A percentile compares a stretch with the other conserved stretches of the same genome.
phyloP scores from a whole-genome alignment of 2,797 vertebrate species.

The Pangasius sanitwongsei region DNA sequence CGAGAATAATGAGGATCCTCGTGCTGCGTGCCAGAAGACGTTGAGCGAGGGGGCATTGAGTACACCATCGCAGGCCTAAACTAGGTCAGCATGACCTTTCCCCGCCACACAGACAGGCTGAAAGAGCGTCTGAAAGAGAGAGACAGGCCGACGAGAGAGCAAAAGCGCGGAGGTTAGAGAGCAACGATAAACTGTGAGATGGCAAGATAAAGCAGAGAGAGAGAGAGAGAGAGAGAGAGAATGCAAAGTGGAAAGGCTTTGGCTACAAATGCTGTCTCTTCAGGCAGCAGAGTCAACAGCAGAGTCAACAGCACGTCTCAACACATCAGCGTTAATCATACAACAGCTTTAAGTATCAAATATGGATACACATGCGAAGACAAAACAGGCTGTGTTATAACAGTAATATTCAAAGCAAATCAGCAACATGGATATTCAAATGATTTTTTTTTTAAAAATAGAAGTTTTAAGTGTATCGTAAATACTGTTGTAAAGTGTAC shows the following conservation, averaged over 20 bases:
- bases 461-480: too few relatives aligned
- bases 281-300: conserved; percentile 42
- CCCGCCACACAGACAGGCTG: conserved; percentile 49
- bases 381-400: neutral
- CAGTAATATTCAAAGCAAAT: neutral
- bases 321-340: conserved; percentile 51
- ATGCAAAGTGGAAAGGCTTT: conserved; percentile 1
- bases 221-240: conserved; percentile 17
- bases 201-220: conserved; percentile 5
- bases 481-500: too few relatives aligned
- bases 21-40: conserved; percentile 40
- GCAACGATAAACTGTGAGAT: neutral
- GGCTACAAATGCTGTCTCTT: conserved; percentile 10
- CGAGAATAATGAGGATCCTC: conserved; percentile 50
- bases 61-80: conserved; percentile 50
- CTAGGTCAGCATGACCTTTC: conserved; percentile 63
- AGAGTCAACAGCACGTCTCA: conserved; percentile 42
- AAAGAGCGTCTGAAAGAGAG: conserved; percentile 34
- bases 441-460: neutral
- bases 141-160: neutral
- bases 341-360: conserved; percentile 47
- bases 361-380: conserved; percentile 22
- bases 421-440: neutral
- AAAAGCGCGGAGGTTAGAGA: conserved; percentile 1
- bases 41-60: conserved; percentile 45